Percentiles rank a stretch among this genome's conserved stretches.
Conservation (phyloP, 2,888 invertebrate species). For the Nipponacmea schrenckii region DNA sequence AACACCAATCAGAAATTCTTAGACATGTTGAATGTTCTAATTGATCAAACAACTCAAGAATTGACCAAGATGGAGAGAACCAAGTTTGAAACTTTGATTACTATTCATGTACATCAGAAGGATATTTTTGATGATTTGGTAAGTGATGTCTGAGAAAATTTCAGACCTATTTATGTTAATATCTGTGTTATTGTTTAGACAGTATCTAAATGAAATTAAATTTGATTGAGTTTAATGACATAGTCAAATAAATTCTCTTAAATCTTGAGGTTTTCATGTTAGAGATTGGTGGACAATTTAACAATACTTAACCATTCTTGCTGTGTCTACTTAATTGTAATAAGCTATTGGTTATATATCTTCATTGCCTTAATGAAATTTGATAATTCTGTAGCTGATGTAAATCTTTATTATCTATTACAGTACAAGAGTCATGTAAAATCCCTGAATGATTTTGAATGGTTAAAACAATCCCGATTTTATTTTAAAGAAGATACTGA, state of each 20-base stretch:
- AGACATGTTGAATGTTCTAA: slow-evolving; percentile 89
- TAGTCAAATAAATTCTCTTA: too few relatives aligned
- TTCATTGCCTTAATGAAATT: background rate
- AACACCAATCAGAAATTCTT: slow-evolving; percentile 94
- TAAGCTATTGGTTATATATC: too few relatives aligned
- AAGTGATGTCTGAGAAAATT: slow-evolving; percentile 49
- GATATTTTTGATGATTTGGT: slow-evolving; percentile 97
- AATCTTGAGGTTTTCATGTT: too few relatives aligned
- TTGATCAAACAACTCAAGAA: slow-evolving; percentile 94
- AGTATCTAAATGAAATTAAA: too few relatives aligned
- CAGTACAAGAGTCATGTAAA: slow-evolving; percentile 87
- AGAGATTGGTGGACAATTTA: too few relatives aligned
- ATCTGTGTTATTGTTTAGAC: too few relatives aligned
- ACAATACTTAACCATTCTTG: too few relatives aligned
- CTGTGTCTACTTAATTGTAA: too few relatives aligned
- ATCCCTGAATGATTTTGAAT: slow-evolving; percentile 92
- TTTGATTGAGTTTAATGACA: too few relatives aligned
- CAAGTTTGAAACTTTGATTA: slow-evolving; percentile 95
- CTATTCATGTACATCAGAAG: slow-evolving; percentile 96
- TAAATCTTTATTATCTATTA: slow-evolving; percentile 43
- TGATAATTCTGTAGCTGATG: too few relatives aligned
- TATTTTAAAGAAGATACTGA: slow-evolving; percentile 96
- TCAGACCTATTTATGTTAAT: background rate
- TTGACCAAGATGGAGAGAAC: slow-evolving; percentile 89
- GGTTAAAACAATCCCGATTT: slow-evolving; percentile 95